Percentiles rank a stretch among this genome's conserved stretches.
Evolutionary conservation across 2,888 invertebrate species (phyloP).

Genomic region (Sialis lutaria): DNA sequence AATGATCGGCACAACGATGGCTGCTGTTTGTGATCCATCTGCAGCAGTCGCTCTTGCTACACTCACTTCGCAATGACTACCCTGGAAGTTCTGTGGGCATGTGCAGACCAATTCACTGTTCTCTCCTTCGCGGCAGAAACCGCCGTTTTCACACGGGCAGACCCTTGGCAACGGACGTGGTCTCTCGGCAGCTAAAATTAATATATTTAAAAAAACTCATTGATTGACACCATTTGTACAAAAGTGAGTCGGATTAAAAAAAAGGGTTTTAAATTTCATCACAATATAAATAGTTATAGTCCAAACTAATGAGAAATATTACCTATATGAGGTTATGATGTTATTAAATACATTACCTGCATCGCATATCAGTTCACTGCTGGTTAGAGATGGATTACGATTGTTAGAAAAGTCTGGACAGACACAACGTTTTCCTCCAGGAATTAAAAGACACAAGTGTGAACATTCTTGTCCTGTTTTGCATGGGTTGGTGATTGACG

Average conservation of each 20-base stretch:
- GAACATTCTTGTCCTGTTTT: conserved; percentile 54
- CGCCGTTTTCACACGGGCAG: conserved; percentile 79
- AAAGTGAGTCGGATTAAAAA: too few relatives aligned
- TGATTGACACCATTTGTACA: too few relatives aligned
- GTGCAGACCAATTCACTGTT: conserved; percentile 47
- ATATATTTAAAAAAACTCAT: conserved; percentile 9
- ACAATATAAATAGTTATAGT: too few relatives aligned
- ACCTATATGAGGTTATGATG: background rate
- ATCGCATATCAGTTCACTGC: conserved; percentile 60
- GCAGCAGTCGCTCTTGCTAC: conserved; percentile 38
- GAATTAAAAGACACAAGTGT: conserved; percentile 83
- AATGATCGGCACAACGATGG: conserved; percentile 68
- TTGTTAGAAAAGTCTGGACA: conserved; percentile 65
- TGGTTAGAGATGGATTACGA: conserved; percentile 24
- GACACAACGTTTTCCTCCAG: conserved; percentile 72
- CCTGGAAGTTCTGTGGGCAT: conserved; percentile 54
- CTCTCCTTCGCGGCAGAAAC: conserved; percentile 40
- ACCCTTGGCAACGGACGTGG: conserved; percentile 55
- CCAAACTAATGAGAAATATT: too few relatives aligned
- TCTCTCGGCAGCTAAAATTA: conserved; percentile 45
- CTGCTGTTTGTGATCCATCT: conserved; percentile 41
- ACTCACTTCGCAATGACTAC: conserved; percentile 52
- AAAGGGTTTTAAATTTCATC: too few relatives aligned
- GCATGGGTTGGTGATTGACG: conserved; percentile 49
- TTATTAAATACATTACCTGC: conserved; percentile 33